A percentile compares a stretch with the other conserved stretches of the same genome.
These are phyloP conservation scores for Rhinella marina DNA, from an alignment of 2,797 vertebrate genomes.

Conservation along the genomic window DNA sequence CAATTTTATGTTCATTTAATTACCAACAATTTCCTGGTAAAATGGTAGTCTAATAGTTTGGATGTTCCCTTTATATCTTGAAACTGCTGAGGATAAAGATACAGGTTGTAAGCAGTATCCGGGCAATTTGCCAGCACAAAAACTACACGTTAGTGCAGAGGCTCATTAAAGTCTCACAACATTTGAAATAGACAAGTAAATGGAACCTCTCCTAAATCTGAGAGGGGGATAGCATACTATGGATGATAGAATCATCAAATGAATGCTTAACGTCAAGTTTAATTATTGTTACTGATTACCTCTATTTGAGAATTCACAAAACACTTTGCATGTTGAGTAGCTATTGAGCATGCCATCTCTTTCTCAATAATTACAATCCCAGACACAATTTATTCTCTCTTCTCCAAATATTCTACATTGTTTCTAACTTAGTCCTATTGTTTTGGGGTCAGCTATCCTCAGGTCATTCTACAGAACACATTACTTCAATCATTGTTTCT, in stretches of 20 bases:
- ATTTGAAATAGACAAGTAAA: conserved; percentile 45
- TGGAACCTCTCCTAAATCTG: conserved; percentile 36
- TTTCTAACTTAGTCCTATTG: conserved; percentile 41
- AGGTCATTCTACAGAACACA: conserved; percentile 1
- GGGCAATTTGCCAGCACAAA: conserved; percentile 46
- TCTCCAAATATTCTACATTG: conserved; percentile 26
- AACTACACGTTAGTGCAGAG: conserved; percentile 4
- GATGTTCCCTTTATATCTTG: conserved; percentile 23
- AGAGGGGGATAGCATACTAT: conserved; percentile 20
- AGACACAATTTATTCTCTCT: conserved; percentile 39
- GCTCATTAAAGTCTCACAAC: conserved; percentile 56
- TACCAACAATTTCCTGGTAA: conserved; percentile 14
- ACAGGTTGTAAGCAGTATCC: conserved; percentile 40
- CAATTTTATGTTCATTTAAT: conserved; percentile 17
- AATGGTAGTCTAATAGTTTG: conserved; percentile 2
- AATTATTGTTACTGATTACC: conserved; percentile 60
- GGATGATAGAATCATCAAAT: conserved; percentile 58
- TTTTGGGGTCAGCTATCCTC: conserved; percentile 18
- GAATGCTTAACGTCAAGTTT: conserved; percentile 57
- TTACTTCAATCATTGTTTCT: conserved; percentile 33
- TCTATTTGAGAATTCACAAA: conserved; percentile 56
- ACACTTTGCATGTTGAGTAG: conserved; percentile 53
- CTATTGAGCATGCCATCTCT: conserved; percentile 49
- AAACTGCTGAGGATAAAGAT: conserved; percentile 13
- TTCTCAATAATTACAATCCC: conserved; percentile 43